Evolutionary conservation across 2,797 vertebrate species (phyloP).

Genomic region (Lutjanus campechanus): DNA sequence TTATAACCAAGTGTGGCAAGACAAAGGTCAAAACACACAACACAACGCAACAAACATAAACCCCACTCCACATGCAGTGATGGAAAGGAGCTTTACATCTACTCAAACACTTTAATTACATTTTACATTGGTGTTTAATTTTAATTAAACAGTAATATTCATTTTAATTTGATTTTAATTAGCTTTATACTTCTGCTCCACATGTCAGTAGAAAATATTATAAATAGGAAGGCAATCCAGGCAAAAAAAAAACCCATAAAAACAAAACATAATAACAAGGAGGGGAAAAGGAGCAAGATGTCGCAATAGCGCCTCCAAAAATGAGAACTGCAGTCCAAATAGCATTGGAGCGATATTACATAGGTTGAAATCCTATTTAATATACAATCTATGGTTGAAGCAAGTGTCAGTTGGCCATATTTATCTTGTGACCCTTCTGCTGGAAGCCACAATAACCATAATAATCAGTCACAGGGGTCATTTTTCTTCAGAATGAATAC

Average conservation of each 20-base stretch:
- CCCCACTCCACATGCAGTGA: neutral
- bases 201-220: neutral
- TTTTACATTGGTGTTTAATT: neutral
- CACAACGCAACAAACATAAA: neutral
- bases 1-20: neutral
- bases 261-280: too few relatives aligned
- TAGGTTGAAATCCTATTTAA: too few relatives aligned
- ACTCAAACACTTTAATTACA: neutral
- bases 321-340: too few relatives aligned
- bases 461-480: neutral
- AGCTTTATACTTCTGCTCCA: neutral
- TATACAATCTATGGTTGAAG: too few relatives aligned
- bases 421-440: neutral
- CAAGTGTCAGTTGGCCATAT: too few relatives aligned
- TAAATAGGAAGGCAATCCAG: neutral
- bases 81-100: neutral
- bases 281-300: too few relatives aligned
- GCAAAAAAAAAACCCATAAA: too few relatives aligned
- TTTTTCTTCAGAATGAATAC: neutral
- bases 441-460: neutral
- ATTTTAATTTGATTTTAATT: too few relatives aligned
- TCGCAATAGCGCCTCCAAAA: too few relatives aligned
- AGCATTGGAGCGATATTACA: too few relatives aligned
- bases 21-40: conserved; percentile 16
- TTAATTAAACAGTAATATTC: too few relatives aligned